phyloP scores from a whole-genome alignment of 2,113 vertebrate species.

The Tragelaphus imberbis region DNA sequence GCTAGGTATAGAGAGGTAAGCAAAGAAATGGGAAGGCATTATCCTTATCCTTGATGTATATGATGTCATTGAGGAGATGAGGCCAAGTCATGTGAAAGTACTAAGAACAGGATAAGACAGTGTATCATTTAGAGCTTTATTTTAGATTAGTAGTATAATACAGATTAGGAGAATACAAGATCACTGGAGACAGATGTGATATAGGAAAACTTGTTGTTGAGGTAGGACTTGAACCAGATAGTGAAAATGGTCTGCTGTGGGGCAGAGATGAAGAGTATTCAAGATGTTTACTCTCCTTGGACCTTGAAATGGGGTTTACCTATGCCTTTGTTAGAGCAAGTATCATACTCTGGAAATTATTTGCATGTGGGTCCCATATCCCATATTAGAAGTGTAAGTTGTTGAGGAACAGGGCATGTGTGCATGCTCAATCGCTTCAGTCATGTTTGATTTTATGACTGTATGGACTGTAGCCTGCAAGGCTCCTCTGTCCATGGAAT shows the following conservation, averaged over 20 bases:
- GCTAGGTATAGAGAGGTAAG: background rate
- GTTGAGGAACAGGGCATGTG: background rate
- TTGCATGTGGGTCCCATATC: background rate
- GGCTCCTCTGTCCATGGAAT: background rate
- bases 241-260: background rate
- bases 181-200: background rate
- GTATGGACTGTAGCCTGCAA: background rate
- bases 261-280: background rate
- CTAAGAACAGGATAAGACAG: background rate
- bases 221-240: background rate
- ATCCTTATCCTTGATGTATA: background rate
- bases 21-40: background rate
- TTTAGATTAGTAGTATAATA: background rate
- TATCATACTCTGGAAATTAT: background rate
- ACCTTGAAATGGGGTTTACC: background rate
- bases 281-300: background rate
- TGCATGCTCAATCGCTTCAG: background rate
- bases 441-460: background rate
- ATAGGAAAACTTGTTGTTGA: background rate
- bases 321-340: background rate
- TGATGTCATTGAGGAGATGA: background rate
- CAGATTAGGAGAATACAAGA: background rate
- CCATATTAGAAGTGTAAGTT: background rate
- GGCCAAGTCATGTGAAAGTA: background rate
- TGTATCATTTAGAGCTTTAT: background rate